phyloP scores from a whole-genome alignment of 2,797 vertebrate species.

The Alca torda region DNA sequence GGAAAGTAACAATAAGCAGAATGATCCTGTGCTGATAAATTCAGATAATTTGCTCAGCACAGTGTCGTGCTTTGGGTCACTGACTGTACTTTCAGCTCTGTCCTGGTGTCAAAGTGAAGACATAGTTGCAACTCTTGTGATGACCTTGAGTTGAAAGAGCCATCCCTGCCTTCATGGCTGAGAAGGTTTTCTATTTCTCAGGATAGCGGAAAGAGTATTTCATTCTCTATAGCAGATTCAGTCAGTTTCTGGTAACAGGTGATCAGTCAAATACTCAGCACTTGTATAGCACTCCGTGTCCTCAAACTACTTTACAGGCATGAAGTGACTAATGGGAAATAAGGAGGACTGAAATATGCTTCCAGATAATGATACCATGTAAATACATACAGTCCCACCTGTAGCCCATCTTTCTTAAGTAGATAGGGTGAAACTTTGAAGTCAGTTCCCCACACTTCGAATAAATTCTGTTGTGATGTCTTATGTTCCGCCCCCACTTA shows the following conservation, averaged over 20 bases:
- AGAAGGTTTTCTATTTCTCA: not conserved
- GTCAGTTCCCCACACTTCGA: not conserved
- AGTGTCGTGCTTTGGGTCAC: not conserved
- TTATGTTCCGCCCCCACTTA: not conserved
- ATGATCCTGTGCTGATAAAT: not conserved
- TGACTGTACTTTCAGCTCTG: not conserved
- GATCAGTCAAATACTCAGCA: not conserved
- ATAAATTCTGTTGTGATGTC: not conserved
- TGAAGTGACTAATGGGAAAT: not conserved
- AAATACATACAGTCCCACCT: not conserved
- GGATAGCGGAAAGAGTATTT: not conserved
- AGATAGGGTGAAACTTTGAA: not conserved
- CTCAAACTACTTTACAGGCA: not conserved
- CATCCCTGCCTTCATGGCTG: not conserved
- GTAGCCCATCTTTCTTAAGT: not conserved
- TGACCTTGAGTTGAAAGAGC: not conserved
- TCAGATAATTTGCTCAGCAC: not conserved
- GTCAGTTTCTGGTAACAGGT: not conserved
- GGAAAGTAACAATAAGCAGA: not conserved
- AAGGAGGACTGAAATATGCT: not conserved
- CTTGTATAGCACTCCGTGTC: not conserved
- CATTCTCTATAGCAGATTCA: not conserved
- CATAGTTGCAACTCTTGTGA: not conserved
- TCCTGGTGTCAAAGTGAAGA: not conserved
- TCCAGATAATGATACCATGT: not conserved